Evolutionary conservation across 2,888 invertebrate genomes (phyloP).

Genomic region (Hyalella azteca): DNA sequence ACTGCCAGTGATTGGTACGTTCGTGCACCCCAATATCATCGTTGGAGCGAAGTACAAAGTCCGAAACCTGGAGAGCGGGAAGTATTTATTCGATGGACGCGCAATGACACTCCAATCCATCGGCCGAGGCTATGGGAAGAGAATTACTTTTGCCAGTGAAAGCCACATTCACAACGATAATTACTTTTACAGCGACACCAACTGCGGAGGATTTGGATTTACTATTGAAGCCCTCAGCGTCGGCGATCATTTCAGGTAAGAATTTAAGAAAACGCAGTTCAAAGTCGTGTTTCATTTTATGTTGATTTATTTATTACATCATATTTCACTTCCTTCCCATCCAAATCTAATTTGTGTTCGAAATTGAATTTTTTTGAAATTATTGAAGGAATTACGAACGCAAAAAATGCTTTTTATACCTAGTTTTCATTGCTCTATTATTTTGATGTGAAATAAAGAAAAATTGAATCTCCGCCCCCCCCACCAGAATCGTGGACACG

Average conservation of each 20-base stretch:
- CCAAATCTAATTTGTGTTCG: too few relatives aligned
- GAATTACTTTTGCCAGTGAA: constrained; percentile 73
- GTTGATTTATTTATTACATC: too few relatives aligned
- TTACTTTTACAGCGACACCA: constrained; percentile 80
- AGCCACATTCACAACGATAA: constrained; percentile 70
- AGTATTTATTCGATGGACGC: constrained; percentile 72
- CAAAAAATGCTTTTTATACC: too few relatives aligned
- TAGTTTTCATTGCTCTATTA: too few relatives aligned
- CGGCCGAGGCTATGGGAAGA: constrained; percentile 79
- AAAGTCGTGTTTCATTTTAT: too few relatives aligned
- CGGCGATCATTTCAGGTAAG: constrained; percentile 71
- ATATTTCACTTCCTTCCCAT: not conserved
- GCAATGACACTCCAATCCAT: constrained; percentile 71
- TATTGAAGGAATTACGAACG: too few relatives aligned
- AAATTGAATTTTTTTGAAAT: too few relatives aligned
- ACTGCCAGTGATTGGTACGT: constrained; percentile 76
- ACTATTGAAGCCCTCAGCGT: constrained; percentile 73
- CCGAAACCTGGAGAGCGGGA: constrained; percentile 71
- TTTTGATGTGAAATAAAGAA: too few relatives aligned
- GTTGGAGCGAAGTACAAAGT: constrained; percentile 78
- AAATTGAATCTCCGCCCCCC: too few relatives aligned
- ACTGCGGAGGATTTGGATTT: constrained; percentile 76
- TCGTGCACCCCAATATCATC: constrained; percentile 74
- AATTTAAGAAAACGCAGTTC: too few relatives aligned
- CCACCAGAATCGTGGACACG: constrained; percentile 65